These are phyloP conservation scores for Andricus curvator DNA, from an alignment of 2,888 invertebrate species.

Conservation along the genomic window DNA sequence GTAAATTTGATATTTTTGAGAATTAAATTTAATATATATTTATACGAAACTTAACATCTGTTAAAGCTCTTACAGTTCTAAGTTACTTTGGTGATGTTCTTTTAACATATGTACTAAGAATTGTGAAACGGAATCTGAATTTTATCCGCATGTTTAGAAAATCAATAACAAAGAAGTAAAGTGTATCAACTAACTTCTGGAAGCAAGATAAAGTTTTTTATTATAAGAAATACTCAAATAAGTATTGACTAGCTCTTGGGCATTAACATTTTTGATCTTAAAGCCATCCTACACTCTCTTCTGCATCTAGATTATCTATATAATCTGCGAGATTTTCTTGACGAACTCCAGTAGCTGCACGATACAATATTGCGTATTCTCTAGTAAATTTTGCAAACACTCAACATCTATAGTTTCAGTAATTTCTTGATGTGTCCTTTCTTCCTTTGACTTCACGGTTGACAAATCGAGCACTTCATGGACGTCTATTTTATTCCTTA, in stretches of 20 bases:
- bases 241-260: background rate
- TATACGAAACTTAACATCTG: no score
- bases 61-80: no score
- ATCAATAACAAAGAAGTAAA: background rate
- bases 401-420: slow-evolving; percentile 18
- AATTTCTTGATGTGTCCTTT: slow-evolving; percentile 40
- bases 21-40: no score
- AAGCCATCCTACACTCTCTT: slow-evolving; percentile 69
- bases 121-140: no score
- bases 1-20: no score
- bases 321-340: slow-evolving; percentile 71
- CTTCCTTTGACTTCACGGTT: slow-evolving; percentile 42
- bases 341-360: slow-evolving; percentile 70
- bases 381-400: slow-evolving; percentile 68
- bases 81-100: no score
- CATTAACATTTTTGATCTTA: slow-evolving; percentile 46
- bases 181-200: background rate
- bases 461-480: slow-evolving; percentile 52
- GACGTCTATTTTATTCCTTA: slow-evolving; percentile 38
- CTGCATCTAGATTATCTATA: slow-evolving; percentile 66
- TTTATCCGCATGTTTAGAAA: no score
- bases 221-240: background rate
- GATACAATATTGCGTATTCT: slow-evolving; percentile 73
- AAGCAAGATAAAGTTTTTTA: background rate
- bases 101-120: no score